phyloP scores from a whole-genome alignment of 2,888 invertebrate genomes.

The Lydus trimaculatus region DNA sequence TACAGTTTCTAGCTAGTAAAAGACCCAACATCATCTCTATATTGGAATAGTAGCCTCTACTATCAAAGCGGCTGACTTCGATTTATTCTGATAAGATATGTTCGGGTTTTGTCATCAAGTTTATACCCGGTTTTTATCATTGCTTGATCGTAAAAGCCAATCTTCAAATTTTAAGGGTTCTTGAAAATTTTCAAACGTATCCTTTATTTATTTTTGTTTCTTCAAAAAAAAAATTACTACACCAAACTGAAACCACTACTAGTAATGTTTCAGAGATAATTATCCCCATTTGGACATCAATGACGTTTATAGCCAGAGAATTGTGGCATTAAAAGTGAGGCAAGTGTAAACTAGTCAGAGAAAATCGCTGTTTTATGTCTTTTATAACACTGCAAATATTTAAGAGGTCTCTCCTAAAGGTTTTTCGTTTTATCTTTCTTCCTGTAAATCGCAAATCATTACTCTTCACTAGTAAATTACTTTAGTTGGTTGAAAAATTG shows the following conservation, averaged over 20 bases:
- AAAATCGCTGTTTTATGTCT: conserved; percentile 8
- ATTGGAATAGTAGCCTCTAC: not conserved
- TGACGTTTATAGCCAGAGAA: conserved; percentile 1
- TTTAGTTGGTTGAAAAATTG: not conserved
- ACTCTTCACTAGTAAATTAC: not conserved
- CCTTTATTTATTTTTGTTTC: not conserved
- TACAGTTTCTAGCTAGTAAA: not conserved
- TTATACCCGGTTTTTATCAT: not conserved
- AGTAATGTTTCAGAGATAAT: not conserved
- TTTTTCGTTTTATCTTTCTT: not conserved
- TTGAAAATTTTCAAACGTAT: not conserved
- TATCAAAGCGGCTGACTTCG: not conserved
- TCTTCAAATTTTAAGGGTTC: not conserved
- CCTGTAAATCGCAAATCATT: not conserved
- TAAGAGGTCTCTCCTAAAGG: not conserved
- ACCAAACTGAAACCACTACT: not conserved
- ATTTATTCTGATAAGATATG: conserved; percentile 4
- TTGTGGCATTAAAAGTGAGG: conserved; percentile 1
- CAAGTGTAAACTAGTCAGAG: not conserved
- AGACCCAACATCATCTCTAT: not conserved
- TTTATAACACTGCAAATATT: conserved; percentile 6
- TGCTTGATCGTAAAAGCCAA: not conserved
- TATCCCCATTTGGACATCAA: conserved; percentile 5
- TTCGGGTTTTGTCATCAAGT: conserved; percentile 7
- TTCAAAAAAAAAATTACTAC: not conserved